Conservation (phyloP, 1,140 invertebrate genomes). For the Drosophila ficusphila region DNA sequence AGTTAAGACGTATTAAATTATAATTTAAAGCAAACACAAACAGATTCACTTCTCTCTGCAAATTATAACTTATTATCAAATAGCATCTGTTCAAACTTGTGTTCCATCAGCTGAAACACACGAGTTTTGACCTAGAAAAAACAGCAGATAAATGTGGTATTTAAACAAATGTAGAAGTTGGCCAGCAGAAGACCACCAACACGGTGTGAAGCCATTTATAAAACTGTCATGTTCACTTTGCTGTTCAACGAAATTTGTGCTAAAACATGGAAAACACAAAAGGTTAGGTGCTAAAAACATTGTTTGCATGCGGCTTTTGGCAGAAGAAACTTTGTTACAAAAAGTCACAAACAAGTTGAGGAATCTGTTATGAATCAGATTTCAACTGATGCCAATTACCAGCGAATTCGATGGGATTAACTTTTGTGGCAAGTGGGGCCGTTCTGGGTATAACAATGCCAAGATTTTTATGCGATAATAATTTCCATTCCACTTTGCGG, state of each 20-base stretch:
- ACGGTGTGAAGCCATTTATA: neutral
- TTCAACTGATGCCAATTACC: slow-evolving; percentile 2
- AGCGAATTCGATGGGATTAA: neutral
- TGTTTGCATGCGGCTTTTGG: slow-evolving; percentile 3
- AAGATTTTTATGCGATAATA: slow-evolving; percentile 25
- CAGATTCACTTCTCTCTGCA: no score
- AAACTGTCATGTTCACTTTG: slow-evolving; percentile 8
- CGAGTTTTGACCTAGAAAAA: no score
- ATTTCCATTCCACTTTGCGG: slow-evolving; percentile 30
- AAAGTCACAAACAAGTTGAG: no score
- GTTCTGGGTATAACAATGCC: neutral
- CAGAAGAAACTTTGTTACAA: neutral
- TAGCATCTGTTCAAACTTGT: slow-evolving; percentile 1
- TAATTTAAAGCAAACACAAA: no score
- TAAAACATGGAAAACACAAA: neutral
- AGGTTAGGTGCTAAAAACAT: slow-evolving; percentile 16
- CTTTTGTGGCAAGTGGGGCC: neutral
- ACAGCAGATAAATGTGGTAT: neutral
- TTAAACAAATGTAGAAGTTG: slow-evolving; percentile 19
- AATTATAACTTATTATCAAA: no score
- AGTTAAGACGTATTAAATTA: no score
- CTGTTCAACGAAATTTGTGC: neutral
- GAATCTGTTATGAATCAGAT: no score
- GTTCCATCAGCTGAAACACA: neutral
- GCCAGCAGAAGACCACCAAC: slow-evolving; percentile 12